phyloP scores from a whole-genome alignment of 2,113 vertebrate species.

The Leucopternis melanops region DNA sequence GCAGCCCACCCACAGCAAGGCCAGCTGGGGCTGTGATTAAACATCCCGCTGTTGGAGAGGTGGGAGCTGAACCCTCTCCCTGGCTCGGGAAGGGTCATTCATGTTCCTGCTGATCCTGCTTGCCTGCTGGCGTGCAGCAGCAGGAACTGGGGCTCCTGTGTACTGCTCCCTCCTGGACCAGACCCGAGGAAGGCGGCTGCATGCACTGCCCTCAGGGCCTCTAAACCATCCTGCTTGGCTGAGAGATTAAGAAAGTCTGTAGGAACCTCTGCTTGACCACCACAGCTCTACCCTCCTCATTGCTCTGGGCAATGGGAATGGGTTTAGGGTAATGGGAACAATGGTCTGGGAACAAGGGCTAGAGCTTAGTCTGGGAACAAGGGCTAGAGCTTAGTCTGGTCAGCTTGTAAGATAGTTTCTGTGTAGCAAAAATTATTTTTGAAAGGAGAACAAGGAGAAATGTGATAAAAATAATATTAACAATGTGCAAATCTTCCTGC shows the following conservation, averaged over 20 bases:
- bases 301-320: not conserved
- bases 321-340: not conserved
- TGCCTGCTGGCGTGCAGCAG: not conserved
- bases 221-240: not conserved
- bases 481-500: not conserved
- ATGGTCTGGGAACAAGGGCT: not conserved
- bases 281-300: not conserved
- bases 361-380: not conserved
- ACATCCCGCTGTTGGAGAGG: not conserved
- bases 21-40: not conserved
- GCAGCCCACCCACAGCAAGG: not conserved
- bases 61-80: not conserved
- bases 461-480: not conserved
- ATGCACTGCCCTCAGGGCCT: not conserved
- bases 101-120: not conserved
- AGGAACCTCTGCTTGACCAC: not conserved
- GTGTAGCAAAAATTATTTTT: not conserved
- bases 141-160: not conserved
- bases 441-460: not conserved
- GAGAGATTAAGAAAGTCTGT: not conserved
- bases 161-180: not conserved
- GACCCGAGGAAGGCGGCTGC: not conserved
- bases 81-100: not conserved
- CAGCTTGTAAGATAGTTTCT: not conserved
- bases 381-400: not conserved